These are phyloP conservation scores for Pterois miles DNA, from an alignment of 2,797 vertebrate genomes.

Conservation along the genomic window DNA sequence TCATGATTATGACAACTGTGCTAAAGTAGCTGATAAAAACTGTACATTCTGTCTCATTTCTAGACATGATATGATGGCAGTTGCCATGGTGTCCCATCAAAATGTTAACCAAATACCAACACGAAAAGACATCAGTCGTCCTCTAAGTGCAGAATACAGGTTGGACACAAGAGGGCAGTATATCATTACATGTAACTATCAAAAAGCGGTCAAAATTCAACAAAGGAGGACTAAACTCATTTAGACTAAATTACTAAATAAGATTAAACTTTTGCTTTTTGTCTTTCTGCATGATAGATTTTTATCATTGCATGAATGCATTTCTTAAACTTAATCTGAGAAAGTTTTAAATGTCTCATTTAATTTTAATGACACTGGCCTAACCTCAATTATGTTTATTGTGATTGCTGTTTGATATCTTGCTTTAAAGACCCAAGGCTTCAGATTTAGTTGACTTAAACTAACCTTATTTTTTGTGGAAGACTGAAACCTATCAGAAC, in stretches of 20 bases:
- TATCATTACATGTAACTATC: slow-evolving; percentile 6
- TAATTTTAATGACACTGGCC: not conserved
- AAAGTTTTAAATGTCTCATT: not conserved
- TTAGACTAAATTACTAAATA: too few relatives aligned
- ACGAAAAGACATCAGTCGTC: not conserved
- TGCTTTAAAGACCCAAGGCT: not conserved
- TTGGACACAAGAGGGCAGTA: slow-evolving; percentile 57
- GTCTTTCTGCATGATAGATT: slow-evolving; percentile 3
- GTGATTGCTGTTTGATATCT: not conserved
- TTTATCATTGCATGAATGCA: not conserved
- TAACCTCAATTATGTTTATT: not conserved
- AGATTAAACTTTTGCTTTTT: not conserved
- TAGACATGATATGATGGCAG: not conserved
- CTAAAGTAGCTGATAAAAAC: not conserved
- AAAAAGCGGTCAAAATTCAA: not conserved
- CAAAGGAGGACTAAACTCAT: not conserved
- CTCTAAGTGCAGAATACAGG: not conserved
- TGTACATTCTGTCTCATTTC: not conserved
- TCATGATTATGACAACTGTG: not conserved
- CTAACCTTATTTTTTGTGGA: not conserved
- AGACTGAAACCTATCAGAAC: not conserved
- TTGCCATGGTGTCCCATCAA: not conserved
- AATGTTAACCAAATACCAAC: not conserved
- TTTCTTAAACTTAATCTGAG: not conserved
- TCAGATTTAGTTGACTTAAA: not conserved